phyloP scores from a whole-genome alignment of 2,113 vertebrate species.

The Macquaria ambigua region DNA sequence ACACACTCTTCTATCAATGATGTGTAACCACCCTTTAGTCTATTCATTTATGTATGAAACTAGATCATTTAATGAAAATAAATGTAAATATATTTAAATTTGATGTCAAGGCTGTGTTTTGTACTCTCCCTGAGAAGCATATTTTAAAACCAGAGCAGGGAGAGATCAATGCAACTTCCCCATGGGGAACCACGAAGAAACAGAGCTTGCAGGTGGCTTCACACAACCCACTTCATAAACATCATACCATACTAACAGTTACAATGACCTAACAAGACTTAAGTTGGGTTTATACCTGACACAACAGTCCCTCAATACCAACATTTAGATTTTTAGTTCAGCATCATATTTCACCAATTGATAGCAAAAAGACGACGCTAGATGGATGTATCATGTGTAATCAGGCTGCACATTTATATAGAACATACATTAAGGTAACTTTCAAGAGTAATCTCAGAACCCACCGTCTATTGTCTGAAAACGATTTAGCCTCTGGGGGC shows the following conservation, averaged over 20 bases:
- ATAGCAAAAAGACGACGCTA: too few species aligned
- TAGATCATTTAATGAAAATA: not conserved
- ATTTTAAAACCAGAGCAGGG: constrained; percentile 24
- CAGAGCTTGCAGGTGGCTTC: constrained; percentile 22
- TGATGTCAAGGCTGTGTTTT: not conserved
- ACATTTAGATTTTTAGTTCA: too few species aligned
- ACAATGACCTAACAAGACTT: not conserved
- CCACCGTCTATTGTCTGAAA: too few species aligned
- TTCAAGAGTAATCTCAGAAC: too few species aligned
- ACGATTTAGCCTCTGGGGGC: too few species aligned
- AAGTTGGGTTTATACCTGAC: not conserved
- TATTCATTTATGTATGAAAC: not conserved
- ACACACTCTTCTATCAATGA: not conserved
- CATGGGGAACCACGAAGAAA: not conserved
- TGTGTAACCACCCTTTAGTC: not conserved
- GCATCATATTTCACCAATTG: too few species aligned
- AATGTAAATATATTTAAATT: constrained; percentile 10
- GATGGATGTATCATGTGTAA: too few species aligned
- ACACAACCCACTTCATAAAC: not conserved
- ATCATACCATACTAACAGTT: not conserved
- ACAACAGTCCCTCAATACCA: too few species aligned
- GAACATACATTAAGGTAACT: too few species aligned
- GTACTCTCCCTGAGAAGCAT: constrained; percentile 3
- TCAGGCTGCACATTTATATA: too few species aligned
- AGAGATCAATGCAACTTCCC: constrained; percentile 41